Base-by-base conservation (phyloP, 2,888 invertebrate genomes). In the Troglohyphantes excavatus region DNA sequence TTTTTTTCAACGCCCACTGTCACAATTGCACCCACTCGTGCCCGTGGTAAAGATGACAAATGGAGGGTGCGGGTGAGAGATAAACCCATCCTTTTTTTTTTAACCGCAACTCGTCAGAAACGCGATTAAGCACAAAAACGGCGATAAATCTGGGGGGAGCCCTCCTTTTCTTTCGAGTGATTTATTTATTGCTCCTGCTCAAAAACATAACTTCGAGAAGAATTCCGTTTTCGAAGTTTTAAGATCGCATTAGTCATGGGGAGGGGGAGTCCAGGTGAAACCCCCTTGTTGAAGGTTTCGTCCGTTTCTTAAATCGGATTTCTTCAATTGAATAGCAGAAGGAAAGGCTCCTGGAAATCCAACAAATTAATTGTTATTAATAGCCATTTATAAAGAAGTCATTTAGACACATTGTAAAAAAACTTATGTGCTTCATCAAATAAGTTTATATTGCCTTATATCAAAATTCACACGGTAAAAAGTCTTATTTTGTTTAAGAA, bases 31-130 rank as follows among this genome's bases (percentile, higher is more conserved):
- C 75, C 46, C 75, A 27, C n/a, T n/a, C n/a, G n/a, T n/a, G n/a
- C n/a, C n/a, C n/a, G n/a, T n/a, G n/a, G n/a, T n/a, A 33, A 53
- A 61, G 26, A 89, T 89, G 88, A 89, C 88, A 82, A 89, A 89
- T 89, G 76, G 53, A 19, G 68, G 82, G 73, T 65, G 29, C 43
- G 73, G 79, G 33, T 17, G 27, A 11, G 81, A 73, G 81, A 88
- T 81, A 33, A 63, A 65, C 72, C 88, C 87, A 63, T 73, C 73
- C 73, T 72, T 81, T 53, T 53, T 53, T 53, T 53, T 17, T 53
- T 81, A 70, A 73, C 43, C 76, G 27, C 73, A 68, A 29, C 39
- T 68, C 82, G 82, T 82, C 88, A 76, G 76, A 27, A 61, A 89
- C 59, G 76, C 88, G 68, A 82, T 83, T 89, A 82, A 68, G 75